Percentiles rank a stretch among this genome's conserved stretches.
Conservation (phyloP, 2,888 invertebrate species). For the Drosophila fungiperda region DNA sequence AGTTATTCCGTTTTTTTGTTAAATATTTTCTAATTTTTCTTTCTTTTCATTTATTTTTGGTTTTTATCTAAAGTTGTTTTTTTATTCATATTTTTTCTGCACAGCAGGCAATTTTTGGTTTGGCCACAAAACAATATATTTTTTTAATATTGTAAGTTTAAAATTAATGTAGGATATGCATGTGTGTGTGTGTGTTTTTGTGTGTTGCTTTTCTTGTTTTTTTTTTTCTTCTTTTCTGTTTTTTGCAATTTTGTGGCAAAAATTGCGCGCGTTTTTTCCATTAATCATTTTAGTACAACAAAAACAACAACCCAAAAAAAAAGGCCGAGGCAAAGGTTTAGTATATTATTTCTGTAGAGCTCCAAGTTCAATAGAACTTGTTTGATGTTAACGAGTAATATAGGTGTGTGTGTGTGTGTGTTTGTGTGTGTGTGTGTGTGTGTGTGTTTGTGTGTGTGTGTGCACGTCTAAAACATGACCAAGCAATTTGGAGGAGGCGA, state of each 20-base stretch:
- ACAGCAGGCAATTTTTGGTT: conserved; percentile 61
- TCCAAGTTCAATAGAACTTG: conserved; percentile 78
- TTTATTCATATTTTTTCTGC: conserved; percentile 31
- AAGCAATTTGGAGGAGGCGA: conserved; percentile 43
- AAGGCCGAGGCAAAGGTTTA: conserved; percentile 50
- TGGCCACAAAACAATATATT: conserved; percentile 55
- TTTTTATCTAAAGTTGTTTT: conserved; percentile 13
- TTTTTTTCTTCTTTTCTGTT: background rate
- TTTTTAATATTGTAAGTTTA: conserved; percentile 48
- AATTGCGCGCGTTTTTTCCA: conserved; percentile 67
- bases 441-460: conserved; percentile 13
- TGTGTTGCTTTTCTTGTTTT: background rate
- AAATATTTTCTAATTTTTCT: background rate
- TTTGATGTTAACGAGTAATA: conserved; percentile 57
- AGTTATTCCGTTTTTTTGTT: conserved; percentile 2
- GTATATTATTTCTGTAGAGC: conserved; percentile 38
- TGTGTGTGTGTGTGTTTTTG: background rate
- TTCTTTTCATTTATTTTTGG: conserved; percentile 8
- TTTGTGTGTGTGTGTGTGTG: too few species aligned
- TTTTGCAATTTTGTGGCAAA: conserved; percentile 45
- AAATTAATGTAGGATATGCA: conserved; percentile 20
- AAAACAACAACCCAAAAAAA: conserved; percentile 19
- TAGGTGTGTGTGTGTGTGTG: background rate
- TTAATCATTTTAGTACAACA: conserved; percentile 66
- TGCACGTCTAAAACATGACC: conserved; percentile 60